These are phyloP conservation scores for Ptychobarbus kaznakovi DNA, from an alignment of 2,797 vertebrate species.

Conservation along the genomic window DNA sequence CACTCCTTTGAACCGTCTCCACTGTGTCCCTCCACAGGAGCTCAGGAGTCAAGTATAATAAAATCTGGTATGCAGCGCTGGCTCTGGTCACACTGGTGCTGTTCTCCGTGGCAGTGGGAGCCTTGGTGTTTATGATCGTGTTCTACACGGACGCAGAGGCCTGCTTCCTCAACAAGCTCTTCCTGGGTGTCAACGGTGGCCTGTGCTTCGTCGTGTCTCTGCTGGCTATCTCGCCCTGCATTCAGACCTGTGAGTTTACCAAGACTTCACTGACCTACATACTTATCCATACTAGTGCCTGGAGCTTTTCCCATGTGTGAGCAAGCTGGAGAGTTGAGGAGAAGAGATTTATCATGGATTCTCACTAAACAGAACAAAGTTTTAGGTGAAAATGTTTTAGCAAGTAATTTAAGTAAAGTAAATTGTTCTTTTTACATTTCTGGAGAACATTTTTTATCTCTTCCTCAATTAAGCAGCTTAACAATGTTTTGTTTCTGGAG, in stretches of 20 bases:
- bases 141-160: conserved; percentile 88
- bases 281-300: conserved; percentile 13
- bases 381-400: neutral
- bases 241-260: conserved; percentile 87
- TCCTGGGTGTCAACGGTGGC: conserved; percentile 88
- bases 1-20: conserved; percentile 1
- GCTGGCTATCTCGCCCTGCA: conserved; percentile 90
- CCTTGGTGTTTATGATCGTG: conserved; percentile 84
- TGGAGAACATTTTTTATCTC: no score
- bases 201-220: conserved; percentile 91
- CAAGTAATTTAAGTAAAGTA: neutral
- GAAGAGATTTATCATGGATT: neutral
- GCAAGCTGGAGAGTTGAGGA: neutral
- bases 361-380: neutral
- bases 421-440: no score
- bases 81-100: conserved; percentile 87
- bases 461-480: no score
- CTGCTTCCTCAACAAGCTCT: conserved; percentile 90
- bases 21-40: conserved; percentile 77
- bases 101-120: conserved; percentile 87
- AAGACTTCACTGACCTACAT: conserved; percentile 2
- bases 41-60: conserved; percentile 87
- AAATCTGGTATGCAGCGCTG: conserved; percentile 90
- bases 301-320: neutral
- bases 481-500: no score